Conservation (phyloP, 37 sponge, comb jelly and placozoan genomes). For the Beroe ovata region DNA sequence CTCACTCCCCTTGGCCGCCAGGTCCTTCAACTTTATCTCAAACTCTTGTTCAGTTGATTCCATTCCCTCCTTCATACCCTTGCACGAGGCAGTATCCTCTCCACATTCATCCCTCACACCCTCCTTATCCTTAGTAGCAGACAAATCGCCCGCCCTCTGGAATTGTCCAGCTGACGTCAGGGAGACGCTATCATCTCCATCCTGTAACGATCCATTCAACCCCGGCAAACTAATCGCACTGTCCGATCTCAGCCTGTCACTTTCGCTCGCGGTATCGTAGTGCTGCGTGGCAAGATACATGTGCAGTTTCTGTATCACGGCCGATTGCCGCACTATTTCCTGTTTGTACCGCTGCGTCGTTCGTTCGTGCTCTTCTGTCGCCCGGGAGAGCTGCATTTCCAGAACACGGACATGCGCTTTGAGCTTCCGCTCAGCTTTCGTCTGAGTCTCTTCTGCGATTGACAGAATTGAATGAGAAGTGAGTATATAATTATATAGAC, state of each 20-base stretch:
- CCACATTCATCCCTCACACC: background rate
- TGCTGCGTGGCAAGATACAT: constrained; percentile 49
- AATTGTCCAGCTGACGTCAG: constrained; percentile 25
- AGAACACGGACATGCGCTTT: constrained; percentile 23
- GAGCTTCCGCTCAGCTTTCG: constrained; percentile 29
- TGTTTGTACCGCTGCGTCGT: constrained; percentile 8
- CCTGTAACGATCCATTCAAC: background rate
- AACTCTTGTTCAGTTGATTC: constrained; percentile 23
- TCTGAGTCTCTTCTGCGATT: background rate
- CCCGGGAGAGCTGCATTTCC: constrained; percentile 42
- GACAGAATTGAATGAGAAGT: too few species aligned
- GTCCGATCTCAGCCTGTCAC: background rate
- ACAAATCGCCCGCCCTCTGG: constrained; percentile 16
- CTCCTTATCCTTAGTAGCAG: constrained; percentile 29
- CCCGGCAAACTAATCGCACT: background rate
- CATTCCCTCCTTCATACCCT: constrained; percentile 26
- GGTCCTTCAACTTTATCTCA: background rate
- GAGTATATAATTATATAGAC: too few species aligned
- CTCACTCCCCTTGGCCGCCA: background rate
- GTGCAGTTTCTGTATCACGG: constrained; percentile 31
- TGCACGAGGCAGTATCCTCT: background rate
- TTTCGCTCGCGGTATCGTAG: background rate
- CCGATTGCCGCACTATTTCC: constrained; percentile 17
- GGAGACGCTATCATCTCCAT: constrained; percentile 13
- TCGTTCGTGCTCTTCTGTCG: constrained; percentile 3